Evolutionary conservation across 2,888 invertebrate genomes (phyloP).

Genomic region (Drosophila stalkeri): DNA sequence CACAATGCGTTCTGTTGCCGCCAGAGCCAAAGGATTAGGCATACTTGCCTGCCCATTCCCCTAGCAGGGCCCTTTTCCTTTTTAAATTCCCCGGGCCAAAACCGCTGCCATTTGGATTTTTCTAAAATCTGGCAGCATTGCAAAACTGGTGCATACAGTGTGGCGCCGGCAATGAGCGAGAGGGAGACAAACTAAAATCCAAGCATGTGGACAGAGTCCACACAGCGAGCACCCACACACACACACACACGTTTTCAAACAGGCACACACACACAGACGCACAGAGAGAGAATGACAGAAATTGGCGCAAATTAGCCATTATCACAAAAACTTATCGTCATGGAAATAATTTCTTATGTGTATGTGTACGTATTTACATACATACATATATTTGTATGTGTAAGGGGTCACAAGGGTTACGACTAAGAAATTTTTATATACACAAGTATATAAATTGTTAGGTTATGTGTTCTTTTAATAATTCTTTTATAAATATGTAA

Average conservation of each 20-base stretch:
- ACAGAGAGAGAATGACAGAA: slow-evolving; percentile 32
- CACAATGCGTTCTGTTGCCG: slow-evolving; percentile 33
- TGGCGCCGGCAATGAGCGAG: slow-evolving; percentile 18
- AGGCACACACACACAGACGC: slow-evolving; percentile 24
- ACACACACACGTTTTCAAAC: slow-evolving; percentile 23
- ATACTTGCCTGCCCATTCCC: slow-evolving; percentile 10
- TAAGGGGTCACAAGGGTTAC: neutral
- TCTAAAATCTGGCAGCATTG: slow-evolving; percentile 11
- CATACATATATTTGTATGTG: neutral
- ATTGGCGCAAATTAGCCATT: slow-evolving; percentile 24
- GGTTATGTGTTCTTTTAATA: too few species aligned
- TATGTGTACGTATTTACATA: neutral
- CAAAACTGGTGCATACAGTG: slow-evolving; percentile 46
- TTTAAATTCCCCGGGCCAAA: neutral
- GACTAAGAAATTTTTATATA: neutral
- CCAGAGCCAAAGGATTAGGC: slow-evolving; percentile 47
- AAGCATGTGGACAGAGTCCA: slow-evolving; percentile 45
- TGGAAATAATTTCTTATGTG: slow-evolving; percentile 10
- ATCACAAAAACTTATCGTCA: slow-evolving; percentile 35
- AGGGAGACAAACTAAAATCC: neutral
- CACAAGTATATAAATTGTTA: neutral
- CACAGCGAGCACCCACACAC: slow-evolving; percentile 19
- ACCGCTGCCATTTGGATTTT: slow-evolving; percentile 11
- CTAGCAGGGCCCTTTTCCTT: too few species aligned
- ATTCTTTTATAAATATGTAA: too few species aligned